Percentiles rank a stretch among this genome's conserved stretches.
These are phyloP conservation scores for Excalfactoria chinensis DNA, from an alignment of 2,113 vertebrate species.

Conservation along the genomic window DNA sequence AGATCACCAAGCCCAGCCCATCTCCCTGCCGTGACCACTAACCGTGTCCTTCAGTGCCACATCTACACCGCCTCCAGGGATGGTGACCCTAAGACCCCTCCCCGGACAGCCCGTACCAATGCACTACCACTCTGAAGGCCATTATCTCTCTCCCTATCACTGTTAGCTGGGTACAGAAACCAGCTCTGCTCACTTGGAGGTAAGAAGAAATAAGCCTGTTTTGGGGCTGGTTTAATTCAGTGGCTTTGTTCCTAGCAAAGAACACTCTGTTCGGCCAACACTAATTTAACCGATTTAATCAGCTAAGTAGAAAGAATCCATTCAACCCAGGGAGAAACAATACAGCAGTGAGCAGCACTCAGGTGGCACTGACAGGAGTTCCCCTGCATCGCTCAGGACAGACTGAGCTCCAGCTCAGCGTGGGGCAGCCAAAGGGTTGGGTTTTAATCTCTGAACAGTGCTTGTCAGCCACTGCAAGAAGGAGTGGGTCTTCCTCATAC, in stretches of 20 bases:
- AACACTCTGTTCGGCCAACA: background rate
- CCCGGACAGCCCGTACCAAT: too few species aligned
- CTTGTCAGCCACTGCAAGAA: background rate
- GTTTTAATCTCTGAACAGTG: background rate
- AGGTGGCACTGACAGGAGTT: background rate
- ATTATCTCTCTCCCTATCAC: too few species aligned
- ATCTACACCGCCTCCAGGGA: too few species aligned
- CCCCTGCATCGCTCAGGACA: background rate
- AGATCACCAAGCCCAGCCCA: too few species aligned
- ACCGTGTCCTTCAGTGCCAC: too few species aligned
- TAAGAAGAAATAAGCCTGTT: background rate
- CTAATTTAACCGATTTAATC: background rate
- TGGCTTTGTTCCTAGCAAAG: background rate
- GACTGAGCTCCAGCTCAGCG: background rate
- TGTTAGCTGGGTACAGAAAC: background rate
- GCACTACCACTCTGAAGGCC: too few species aligned
- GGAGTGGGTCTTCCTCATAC: background rate
- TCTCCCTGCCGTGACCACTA: too few species aligned
- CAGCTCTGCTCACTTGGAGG: background rate
- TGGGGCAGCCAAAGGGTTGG: background rate
- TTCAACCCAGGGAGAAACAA: background rate
- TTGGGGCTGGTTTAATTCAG: background rate
- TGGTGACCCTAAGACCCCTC: too few species aligned
- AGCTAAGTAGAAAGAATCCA: background rate
- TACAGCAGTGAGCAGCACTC: background rate